Evolutionary conservation across 2,888 invertebrate genomes (phyloP), one percentile per base, ranked within the genome.

Genomic region (Plagodis dolabraria): DNA sequence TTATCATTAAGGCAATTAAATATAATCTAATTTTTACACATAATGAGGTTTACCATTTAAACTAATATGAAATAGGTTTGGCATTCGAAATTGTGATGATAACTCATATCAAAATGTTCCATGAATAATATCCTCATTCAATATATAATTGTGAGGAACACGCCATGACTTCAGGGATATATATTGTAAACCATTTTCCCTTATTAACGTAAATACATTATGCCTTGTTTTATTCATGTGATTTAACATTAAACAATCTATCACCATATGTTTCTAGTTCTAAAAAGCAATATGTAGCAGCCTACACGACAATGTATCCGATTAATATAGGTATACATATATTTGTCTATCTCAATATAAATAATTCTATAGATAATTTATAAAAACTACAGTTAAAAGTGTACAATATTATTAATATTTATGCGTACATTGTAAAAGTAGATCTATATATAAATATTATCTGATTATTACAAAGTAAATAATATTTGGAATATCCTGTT

Each of bases 401-500:
- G 88, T 91, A 91, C 90, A 88, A 86, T 86, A 86, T 82, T 82
- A 83, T 85, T 85, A 86, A 76, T 84, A 70, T 89, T 88, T 89
- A 89, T 88, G 87, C 87, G 86, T 89, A 89, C 79, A 72, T 87
- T 91, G 89, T 91, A 91, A 88, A 89, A 85, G 89, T 92, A 91
- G 84, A 87, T 87, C 87, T 89, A 86, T 89, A 80, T 85, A 89
- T 90, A 91, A 90, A 92, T 91, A 90, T 89, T 88, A 85, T 91
- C 82, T 88, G 89, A 89, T 92, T 63, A 47, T 67, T 89, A 86
- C 80, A 85, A 85, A 83, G 89, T 91, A 91, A 92, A 92, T 90
- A 91, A 83, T 89, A 83, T 92, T 92, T 91, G 90, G 92, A 89
- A 92, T 87, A 81, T 87, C 40, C 7, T 77, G 72, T 76, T 87